These are phyloP conservation scores for Drosophila kikkawai DNA, from an alignment of 1,140 invertebrate species.

Conservation along the genomic window DNA sequence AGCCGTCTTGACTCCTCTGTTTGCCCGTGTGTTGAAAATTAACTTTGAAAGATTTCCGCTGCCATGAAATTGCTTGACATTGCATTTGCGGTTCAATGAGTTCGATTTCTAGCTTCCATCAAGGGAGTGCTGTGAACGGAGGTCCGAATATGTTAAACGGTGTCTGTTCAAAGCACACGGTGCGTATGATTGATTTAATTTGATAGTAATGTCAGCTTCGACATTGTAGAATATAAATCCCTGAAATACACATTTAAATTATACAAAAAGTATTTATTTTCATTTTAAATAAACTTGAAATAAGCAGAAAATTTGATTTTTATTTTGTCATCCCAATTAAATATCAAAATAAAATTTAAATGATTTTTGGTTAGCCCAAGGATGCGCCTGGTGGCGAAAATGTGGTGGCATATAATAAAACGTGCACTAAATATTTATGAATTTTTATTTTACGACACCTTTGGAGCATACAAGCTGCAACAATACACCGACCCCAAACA, in stretches of 20 bases:
- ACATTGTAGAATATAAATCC: too few species aligned
- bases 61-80: slow-evolving; percentile 74
- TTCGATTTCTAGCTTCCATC: slow-evolving; percentile 12
- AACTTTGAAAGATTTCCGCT: slow-evolving; percentile 77
- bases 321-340: slow-evolving; percentile 8
- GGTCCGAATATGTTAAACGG: slow-evolving; percentile 43
- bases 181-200: slow-evolving; percentile 71
- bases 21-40: slow-evolving; percentile 74
- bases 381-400: slow-evolving; percentile 40
- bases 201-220: neutral
- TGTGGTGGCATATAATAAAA: slow-evolving; percentile 67
- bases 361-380: slow-evolving; percentile 27
- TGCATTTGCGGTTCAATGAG: slow-evolving; percentile 73
- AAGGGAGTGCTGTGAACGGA: neutral
- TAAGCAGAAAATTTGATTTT: neutral
- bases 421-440: slow-evolving; percentile 81
- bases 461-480: slow-evolving; percentile 49
- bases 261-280: neutral
- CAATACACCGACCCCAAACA: slow-evolving; percentile 31
- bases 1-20: slow-evolving; percentile 29
- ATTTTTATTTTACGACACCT: slow-evolving; percentile 80
- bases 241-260: neutral
- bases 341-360: slow-evolving; percentile 9
- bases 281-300: neutral
- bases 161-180: slow-evolving; percentile 27